Conservation (phyloP, 2,888 invertebrate species). For the Caenorhabditis sp. region DNA sequence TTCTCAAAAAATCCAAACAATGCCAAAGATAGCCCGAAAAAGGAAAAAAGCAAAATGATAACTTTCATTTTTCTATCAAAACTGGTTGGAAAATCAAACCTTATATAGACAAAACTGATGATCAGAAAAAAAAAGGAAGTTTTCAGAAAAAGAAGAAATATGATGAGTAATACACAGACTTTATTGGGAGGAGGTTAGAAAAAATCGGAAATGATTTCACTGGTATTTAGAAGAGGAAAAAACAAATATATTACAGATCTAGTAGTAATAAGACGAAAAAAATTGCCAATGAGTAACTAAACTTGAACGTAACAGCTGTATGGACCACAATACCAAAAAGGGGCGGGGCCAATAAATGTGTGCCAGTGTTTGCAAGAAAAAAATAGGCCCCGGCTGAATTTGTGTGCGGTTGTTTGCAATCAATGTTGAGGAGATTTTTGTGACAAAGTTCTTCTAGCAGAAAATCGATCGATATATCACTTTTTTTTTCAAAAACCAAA, state of each 20-base stretch:
- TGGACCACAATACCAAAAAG: neutral
- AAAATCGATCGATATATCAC: constrained; percentile 68
- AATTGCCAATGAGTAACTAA: too few relatives aligned
- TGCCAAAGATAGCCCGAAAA: constrained; percentile 1
- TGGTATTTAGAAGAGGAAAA: neutral
- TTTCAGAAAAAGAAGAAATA: neutral
- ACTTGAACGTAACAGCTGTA: neutral
- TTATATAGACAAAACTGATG: constrained; percentile 2
- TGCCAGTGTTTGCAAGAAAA: neutral
- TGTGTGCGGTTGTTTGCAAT: too few relatives aligned
- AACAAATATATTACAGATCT: neutral
- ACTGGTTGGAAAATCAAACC: neutral
- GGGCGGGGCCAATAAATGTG: neutral
- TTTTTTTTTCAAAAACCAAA: constrained; percentile 65
- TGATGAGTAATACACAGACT: constrained; percentile 5
- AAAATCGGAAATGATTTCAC: constrained; percentile 4
- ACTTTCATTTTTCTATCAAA: neutral
- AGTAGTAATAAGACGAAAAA: too few relatives aligned
- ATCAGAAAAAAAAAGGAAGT: neutral
- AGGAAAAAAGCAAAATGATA: neutral
- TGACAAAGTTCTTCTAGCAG: constrained; percentile 59
- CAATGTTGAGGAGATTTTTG: constrained; percentile 15
- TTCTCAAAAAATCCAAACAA: constrained; percentile 22
- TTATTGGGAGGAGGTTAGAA: neutral
- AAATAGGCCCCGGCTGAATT: neutral